Evolutionary conservation across 2,113 vertebrate species (phyloP).

Genomic region (Naja naja): DNA sequence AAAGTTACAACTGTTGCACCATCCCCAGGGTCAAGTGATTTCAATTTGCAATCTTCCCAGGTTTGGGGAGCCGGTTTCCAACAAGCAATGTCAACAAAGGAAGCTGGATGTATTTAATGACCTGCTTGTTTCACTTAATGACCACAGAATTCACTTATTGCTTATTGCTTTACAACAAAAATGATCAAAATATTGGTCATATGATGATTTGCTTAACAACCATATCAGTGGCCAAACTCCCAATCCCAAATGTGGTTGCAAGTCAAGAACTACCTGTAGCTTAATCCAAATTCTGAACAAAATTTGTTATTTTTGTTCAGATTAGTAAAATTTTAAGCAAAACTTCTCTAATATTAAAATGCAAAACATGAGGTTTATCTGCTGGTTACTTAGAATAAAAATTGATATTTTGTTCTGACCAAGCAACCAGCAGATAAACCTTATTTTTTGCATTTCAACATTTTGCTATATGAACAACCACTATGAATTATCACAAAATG

Average conservation of each 20-base stretch:
- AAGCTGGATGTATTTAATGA: background rate
- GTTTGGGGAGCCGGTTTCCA: background rate
- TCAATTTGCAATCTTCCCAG: background rate
- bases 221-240: background rate
- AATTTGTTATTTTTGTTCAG: background rate
- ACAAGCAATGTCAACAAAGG: background rate
- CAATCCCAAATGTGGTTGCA: background rate
- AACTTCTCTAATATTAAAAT: background rate
- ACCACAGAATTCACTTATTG: background rate
- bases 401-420: background rate
- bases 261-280: background rate
- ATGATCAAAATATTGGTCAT: background rate
- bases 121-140: background rate
- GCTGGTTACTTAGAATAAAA: background rate
- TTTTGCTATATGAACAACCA: background rate
- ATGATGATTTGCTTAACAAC: background rate
- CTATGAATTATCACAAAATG: background rate
- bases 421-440: background rate
- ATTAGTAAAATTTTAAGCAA: background rate
- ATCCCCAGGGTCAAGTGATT: background rate
- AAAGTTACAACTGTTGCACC: background rate
- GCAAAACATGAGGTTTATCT: background rate
- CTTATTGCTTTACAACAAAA: background rate
- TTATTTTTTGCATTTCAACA: background rate
- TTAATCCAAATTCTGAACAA: background rate